Evolutionary conservation across 2,113 vertebrate genomes (phyloP), one percentile per base, ranked within the genome.

Genomic region (Accipiter cooperii): DNA sequence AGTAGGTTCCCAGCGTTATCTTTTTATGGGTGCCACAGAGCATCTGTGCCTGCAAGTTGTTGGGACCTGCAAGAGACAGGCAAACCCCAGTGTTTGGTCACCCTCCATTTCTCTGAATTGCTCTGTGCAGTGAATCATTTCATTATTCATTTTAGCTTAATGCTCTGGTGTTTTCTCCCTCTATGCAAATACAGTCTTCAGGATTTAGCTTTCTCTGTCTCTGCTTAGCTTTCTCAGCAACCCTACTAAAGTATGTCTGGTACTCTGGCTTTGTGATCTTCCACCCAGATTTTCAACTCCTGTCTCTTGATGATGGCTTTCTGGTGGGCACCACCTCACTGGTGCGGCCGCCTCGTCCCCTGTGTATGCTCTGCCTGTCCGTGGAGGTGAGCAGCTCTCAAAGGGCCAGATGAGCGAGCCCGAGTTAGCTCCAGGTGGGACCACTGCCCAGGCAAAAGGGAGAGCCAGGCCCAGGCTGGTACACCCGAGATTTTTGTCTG

Each of bases 311-410:
- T 7, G 24, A 21, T 20, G 34, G 31, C 31, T 65, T 70, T 58
- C 75, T 28, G 49, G 54, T 36, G 46, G 24, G 66, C 7, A 9
- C 24, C 68, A 36, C 34, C 36, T 34, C 1, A 7, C 20, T 12
- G 5, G 28, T 40, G 63, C 52, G 61, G 36, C 69, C 79, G 71
- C 40, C 61, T 60, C 29, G 7, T 25, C 10, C 17, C 16, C 17
- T 38, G 33, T 3, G 33, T 3, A 1, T 11, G 8, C 25, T 70
- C 40, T 31, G 22, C 17, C 40, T 46, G 49, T 21, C 66, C 1
- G 4, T 0, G 0, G 49, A 47, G 40, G 5, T 0, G 1, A 84
- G 77, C 52, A 33, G 24, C 47, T 58, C 47, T 71, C n/a, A 11
- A 28, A 58, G n/a, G 28, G 33, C 46, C 20, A 11, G 29, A 29